phyloP scores from a whole-genome alignment of 37 sponge, comb jelly and placozoan genomes.

The Bolinopsis microptera region DNA sequence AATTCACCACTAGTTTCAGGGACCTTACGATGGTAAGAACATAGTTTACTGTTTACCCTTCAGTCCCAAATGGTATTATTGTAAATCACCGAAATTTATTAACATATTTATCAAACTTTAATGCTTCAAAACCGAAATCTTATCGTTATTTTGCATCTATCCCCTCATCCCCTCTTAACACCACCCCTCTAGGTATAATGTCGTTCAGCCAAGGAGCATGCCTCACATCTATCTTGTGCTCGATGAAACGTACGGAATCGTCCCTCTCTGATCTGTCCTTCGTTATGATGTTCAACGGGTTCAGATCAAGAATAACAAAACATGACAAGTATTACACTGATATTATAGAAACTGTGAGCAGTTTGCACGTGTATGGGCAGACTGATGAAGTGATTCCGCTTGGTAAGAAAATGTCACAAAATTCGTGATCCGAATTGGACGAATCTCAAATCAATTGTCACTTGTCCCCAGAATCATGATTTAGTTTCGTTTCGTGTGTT shows the following conservation, averaged over 20 bases:
- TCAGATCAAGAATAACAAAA: conserved; percentile 26
- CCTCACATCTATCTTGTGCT: background rate
- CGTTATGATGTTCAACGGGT: conserved; percentile 45
- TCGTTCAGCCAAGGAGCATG: conserved; percentile 60
- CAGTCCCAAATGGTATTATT: too few relatives aligned
- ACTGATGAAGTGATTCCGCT: conserved; percentile 30
- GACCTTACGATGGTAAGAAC: conserved; percentile 52
- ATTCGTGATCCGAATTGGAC: too few relatives aligned
- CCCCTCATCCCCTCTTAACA: too few relatives aligned
- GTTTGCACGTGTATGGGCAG: conserved; percentile 37
- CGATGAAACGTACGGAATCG: conserved; percentile 23
- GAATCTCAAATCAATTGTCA: too few relatives aligned
- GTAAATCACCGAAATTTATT: too few relatives aligned
- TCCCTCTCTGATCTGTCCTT: background rate
- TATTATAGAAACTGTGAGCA: background rate
- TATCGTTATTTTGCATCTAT: too few relatives aligned
- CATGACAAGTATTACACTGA: conserved; percentile 31
- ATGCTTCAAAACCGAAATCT: too few relatives aligned
- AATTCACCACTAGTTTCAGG: too few relatives aligned
- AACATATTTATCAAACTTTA: too few relatives aligned
- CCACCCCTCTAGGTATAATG: background rate
- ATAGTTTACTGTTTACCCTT: too few relatives aligned
- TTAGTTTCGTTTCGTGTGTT: background rate
- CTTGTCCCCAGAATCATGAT: background rate
- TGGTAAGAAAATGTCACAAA: background rate